Conservation (phyloP, 2,797 vertebrate genomes). For the Myotis findleyi region DNA sequence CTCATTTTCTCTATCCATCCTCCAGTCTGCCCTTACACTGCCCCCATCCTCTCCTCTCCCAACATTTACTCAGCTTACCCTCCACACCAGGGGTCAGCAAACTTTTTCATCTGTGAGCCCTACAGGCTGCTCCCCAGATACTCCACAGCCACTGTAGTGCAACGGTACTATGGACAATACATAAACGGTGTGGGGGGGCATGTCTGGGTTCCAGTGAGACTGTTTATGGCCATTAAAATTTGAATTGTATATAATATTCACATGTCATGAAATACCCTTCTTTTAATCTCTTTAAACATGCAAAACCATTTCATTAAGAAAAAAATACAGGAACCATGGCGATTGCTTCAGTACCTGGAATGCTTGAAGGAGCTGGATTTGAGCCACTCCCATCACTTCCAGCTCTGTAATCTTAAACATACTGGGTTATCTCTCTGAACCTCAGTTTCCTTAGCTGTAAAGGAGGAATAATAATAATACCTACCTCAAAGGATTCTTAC, state of each 20-base stretch:
- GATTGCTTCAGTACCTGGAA: background rate
- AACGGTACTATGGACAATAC: too few relatives aligned
- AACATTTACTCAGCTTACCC: background rate
- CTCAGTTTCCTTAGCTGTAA: background rate
- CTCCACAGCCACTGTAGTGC: background rate
- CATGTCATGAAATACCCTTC: background rate
- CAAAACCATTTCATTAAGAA: background rate
- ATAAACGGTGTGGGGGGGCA: accelerated
- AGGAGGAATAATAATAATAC: background rate
- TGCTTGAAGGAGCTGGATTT: background rate
- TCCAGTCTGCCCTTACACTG: background rate
- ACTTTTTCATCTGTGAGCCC: background rate
- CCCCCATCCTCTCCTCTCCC: accelerated
- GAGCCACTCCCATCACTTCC: background rate
- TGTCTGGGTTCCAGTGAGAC: background rate
- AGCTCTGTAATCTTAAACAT: background rate
- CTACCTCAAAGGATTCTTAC: background rate
- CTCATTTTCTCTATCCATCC: background rate
- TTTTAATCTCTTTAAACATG: constrained; percentile 24
- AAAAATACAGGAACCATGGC: background rate
- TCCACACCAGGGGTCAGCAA: background rate
- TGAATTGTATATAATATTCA: background rate
- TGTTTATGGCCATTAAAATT: background rate
- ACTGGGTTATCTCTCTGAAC: background rate
- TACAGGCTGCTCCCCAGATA: background rate